Evolutionary conservation across 2,797 vertebrate species (phyloP).

Genomic region (Eospalax fontanierii): DNA sequence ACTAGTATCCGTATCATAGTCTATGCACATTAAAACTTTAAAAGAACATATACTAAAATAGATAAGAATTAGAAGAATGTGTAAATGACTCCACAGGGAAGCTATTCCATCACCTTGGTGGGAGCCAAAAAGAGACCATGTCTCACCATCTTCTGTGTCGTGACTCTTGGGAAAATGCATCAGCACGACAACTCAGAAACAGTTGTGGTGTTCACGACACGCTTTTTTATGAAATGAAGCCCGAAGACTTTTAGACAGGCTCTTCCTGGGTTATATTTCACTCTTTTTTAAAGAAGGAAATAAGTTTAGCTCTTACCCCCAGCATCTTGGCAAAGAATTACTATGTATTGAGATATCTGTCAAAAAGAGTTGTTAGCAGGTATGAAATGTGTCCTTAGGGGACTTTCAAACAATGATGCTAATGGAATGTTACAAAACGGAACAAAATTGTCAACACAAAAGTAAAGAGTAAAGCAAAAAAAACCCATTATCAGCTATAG

Average conservation of each 20-base stretch:
- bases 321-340: constrained; percentile 53
- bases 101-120: neutral
- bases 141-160: neutral
- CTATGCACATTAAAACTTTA: neutral
- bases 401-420: constrained; percentile 62
- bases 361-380: constrained; percentile 61
- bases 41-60: constrained; percentile 44
- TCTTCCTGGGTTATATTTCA: constrained; percentile 62
- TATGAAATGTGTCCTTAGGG: constrained; percentile 56
- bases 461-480: constrained; percentile 45
- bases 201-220: neutral
- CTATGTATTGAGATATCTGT: constrained; percentile 63
- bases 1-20: neutral
- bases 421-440: constrained; percentile 68
- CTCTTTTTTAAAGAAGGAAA: constrained; percentile 60
- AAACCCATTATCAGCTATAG: neutral
- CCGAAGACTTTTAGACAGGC: constrained; percentile 53
- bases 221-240: constrained; percentile 69
- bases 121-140: constrained; percentile 33
- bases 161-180: neutral
- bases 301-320: constrained; percentile 57
- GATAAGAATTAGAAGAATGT: neutral
- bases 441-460: constrained; percentile 30
- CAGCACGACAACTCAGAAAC: neutral
- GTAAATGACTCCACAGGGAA: constrained; percentile 9